Percentiles rank a stretch among this genome's conserved stretches.
Conservation (phyloP, 2,113 vertebrate genomes). For the Sula dactylatra region DNA sequence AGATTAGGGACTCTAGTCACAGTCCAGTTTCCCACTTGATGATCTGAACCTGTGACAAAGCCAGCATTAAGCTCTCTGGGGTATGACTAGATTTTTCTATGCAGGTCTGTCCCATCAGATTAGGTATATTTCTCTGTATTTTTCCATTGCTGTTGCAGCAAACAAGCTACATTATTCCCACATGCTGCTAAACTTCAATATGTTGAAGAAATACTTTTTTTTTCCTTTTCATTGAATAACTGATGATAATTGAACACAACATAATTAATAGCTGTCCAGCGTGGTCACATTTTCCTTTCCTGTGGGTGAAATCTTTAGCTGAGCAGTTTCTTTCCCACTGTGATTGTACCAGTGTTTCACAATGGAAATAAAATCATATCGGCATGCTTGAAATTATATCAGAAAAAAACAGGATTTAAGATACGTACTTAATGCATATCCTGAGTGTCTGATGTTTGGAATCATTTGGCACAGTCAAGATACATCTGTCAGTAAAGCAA, state of each 20-base stretch:
- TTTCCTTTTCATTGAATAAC: background rate
- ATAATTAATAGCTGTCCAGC: slow-evolving; percentile 29
- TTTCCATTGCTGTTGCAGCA: background rate
- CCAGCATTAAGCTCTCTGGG: background rate
- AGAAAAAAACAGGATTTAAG: slow-evolving; percentile 42
- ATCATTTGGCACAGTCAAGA: slow-evolving; percentile 59
- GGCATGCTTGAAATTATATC: slow-evolving; percentile 8
- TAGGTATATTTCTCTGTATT: slow-evolving; percentile 15
- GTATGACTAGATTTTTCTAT: slow-evolving; percentile 11
- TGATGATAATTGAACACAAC: slow-evolving; percentile 42
- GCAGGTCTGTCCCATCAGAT: slow-evolving; percentile 38
- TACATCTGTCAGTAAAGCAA: slow-evolving; percentile 73
- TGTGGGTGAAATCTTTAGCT: slow-evolving; percentile 25
- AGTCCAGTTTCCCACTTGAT: background rate
- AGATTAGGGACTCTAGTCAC: background rate
- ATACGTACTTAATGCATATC: slow-evolving; percentile 22
- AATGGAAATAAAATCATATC: slow-evolving; percentile 41
- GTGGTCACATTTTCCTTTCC: slow-evolving; percentile 51
- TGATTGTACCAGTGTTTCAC: slow-evolving; percentile 40
- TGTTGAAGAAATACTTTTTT: background rate
- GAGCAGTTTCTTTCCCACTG: slow-evolving; percentile 38
- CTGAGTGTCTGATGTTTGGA: slow-evolving; percentile 37
- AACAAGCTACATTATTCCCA: slow-evolving; percentile 40
- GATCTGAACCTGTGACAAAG: background rate
- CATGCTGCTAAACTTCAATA: background rate